Percentiles rank a stretch among this genome's conserved stretches.
Conservation (phyloP, 2,797 vertebrate genomes). For the Sandelia bainsii region DNA sequence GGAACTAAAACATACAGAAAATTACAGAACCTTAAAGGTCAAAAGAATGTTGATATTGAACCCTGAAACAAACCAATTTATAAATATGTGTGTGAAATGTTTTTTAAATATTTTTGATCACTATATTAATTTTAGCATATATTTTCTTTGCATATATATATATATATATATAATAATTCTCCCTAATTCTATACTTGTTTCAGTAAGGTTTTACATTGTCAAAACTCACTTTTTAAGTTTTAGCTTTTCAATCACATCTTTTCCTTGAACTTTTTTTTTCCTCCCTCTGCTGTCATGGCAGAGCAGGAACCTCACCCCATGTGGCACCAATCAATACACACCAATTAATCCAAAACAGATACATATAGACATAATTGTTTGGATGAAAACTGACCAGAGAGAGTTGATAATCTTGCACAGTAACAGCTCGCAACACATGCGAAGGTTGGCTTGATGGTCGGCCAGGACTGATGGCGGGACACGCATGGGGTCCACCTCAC, state of each 20-base stretch:
- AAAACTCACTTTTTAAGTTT: no score
- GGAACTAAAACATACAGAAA: slow-evolving; percentile 12
- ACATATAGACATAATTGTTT: not conserved
- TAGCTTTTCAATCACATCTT: no score
- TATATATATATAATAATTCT: no score
- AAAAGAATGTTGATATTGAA: slow-evolving; percentile 5
- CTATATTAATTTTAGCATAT: not conserved
- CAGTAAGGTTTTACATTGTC: no score
- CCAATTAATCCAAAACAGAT: not conserved
- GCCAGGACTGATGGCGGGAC: slow-evolving; percentile 94
- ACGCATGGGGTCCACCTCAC: slow-evolving; percentile 97
- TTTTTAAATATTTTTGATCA: not conserved
- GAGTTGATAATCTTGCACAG: slow-evolving; percentile 99
- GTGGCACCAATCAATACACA: no score
- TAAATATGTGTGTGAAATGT: not conserved
- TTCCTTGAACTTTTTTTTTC: no score
- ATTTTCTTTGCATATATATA: not conserved
- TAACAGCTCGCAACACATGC: slow-evolving; percentile 98
- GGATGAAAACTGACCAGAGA: slow-evolving; percentile 88
- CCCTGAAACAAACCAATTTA: no score
- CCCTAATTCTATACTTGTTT: no score
- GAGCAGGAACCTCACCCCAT: no score
- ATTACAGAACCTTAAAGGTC: slow-evolving; percentile 5
- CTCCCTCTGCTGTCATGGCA: no score
- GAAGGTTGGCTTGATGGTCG: slow-evolving; percentile 97